Percentiles rank a stretch among this genome's conserved stretches.
Evolutionary conservation across 2,113 vertebrate species (phyloP).

Genomic region (Caracal caracal): DNA sequence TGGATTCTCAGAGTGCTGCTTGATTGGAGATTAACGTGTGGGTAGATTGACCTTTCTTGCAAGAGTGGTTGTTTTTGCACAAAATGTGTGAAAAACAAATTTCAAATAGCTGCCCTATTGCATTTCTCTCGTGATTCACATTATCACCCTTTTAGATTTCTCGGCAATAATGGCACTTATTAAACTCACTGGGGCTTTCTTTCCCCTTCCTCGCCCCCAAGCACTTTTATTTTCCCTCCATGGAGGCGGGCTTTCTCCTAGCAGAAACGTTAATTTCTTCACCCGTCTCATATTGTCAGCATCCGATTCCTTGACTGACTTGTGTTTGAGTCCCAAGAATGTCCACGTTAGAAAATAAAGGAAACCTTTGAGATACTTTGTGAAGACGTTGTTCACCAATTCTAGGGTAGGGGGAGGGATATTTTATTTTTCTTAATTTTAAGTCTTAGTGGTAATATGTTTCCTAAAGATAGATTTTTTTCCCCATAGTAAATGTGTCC

Average conservation of each 20-base stretch:
- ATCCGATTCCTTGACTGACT: slow-evolving; percentile 13
- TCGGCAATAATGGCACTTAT: slow-evolving; percentile 62
- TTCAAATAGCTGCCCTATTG: slow-evolving; percentile 82
- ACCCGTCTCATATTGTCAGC: slow-evolving; percentile 66
- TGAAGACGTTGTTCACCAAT: neutral
- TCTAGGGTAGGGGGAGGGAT: neutral
- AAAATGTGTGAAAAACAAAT: slow-evolving; percentile 87
- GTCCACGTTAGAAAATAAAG: slow-evolving; percentile 61
- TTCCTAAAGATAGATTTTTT: slow-evolving; percentile 49
- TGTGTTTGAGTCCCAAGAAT: slow-evolving; percentile 62
- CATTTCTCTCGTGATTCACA: slow-evolving; percentile 79
- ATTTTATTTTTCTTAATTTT: slow-evolving; percentile 51
- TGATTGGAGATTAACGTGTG: slow-evolving; percentile 84
- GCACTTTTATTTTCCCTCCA: neutral
- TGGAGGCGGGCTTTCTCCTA: slow-evolving; percentile 57
- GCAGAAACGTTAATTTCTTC: slow-evolving; percentile 69
- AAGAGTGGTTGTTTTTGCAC: slow-evolving; percentile 83
- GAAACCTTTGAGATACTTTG: neutral
- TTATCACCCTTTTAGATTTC: slow-evolving; percentile 79
- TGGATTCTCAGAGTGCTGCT: slow-evolving; percentile 83
- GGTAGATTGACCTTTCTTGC: slow-evolving; percentile 83
- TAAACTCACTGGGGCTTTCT: slow-evolving; percentile 49
- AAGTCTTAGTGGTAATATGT: neutral
- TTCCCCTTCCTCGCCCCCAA: neutral
- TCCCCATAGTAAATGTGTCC: neutral